Conservation (phyloP, 2,113 vertebrate genomes). For the Australoheros scitulus region DNA sequence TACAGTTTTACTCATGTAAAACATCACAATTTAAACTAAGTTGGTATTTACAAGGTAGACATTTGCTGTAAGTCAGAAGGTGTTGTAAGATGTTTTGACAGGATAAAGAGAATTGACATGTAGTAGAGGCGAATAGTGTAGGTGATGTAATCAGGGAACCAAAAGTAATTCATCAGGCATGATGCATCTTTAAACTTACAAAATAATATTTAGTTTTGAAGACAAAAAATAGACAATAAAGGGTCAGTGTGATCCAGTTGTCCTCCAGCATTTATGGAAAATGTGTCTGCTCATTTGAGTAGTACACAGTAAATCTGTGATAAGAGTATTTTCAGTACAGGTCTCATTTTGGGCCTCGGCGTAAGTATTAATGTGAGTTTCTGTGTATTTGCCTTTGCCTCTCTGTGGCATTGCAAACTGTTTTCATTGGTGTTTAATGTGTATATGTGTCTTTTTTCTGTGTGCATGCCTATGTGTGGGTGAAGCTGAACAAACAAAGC, state of each 20-base stretch:
- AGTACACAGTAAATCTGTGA: conserved; percentile 22
- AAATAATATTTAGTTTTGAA: too few relatives aligned
- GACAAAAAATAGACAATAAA: too few relatives aligned
- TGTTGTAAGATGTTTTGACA: too few relatives aligned
- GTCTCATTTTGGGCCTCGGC: conserved; percentile 12
- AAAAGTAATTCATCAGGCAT: too few relatives aligned
- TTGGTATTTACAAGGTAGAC: too few relatives aligned
- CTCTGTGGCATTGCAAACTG: conserved; percentile 42
- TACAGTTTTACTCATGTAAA: too few relatives aligned
- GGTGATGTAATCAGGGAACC: too few relatives aligned
- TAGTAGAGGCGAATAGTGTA: too few relatives aligned
- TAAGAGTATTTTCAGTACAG: conserved; percentile 27
- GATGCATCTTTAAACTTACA: too few relatives aligned
- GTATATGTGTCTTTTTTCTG: conserved; percentile 28
- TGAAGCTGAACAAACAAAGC: conserved; percentile 75
- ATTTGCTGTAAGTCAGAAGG: too few relatives aligned
- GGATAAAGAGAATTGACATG: too few relatives aligned
- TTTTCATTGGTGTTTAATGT: conserved; percentile 47
- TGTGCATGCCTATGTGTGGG: conserved; percentile 46
- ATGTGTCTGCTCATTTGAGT: conserved; percentile 11
- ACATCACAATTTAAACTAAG: too few relatives aligned
- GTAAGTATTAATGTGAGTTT: conserved; percentile 21
- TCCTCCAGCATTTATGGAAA: conserved; percentile 25
- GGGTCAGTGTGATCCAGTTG: conserved; percentile 26
- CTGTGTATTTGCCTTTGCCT: conserved; percentile 15